phyloP scores from a whole-genome alignment of 2,113 vertebrate genomes.

The Stegostoma tigrinum region DNA sequence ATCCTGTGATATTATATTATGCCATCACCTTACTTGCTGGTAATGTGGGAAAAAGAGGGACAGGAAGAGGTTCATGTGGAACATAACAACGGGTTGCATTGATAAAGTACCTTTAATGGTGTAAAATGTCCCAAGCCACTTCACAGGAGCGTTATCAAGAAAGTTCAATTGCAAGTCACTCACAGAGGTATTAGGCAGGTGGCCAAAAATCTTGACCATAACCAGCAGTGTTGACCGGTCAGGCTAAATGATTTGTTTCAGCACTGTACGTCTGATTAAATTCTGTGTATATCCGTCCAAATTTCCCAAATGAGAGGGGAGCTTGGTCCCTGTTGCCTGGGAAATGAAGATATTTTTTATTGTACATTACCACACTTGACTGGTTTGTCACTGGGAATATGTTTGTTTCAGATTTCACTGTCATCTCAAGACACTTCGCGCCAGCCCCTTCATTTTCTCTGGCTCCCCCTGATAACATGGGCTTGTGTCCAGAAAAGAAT shows the following conservation, averaged over 20 bases:
- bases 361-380: background rate
- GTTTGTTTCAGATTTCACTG: background rate
- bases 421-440: background rate
- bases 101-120: background rate
- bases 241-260: background rate
- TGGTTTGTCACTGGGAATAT: background rate
- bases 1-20: too few species aligned
- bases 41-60: background rate
- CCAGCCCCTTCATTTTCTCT: background rate
- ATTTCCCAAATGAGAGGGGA: background rate
- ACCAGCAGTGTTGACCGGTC: background rate
- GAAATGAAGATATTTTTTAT: background rate
- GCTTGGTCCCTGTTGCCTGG: background rate
- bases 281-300: background rate
- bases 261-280: background rate
- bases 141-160: background rate
- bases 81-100: background rate
- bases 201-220: background rate
- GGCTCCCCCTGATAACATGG: background rate
- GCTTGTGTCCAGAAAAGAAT: background rate
- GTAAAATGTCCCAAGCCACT: background rate
- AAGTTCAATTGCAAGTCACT: background rate
- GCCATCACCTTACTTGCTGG: background rate
- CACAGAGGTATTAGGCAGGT: background rate
- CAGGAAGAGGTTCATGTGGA: background rate